These are phyloP conservation scores for Peribatodes rhomboidaria DNA, from an alignment of 2,888 invertebrate species.

Conservation along the genomic window DNA sequence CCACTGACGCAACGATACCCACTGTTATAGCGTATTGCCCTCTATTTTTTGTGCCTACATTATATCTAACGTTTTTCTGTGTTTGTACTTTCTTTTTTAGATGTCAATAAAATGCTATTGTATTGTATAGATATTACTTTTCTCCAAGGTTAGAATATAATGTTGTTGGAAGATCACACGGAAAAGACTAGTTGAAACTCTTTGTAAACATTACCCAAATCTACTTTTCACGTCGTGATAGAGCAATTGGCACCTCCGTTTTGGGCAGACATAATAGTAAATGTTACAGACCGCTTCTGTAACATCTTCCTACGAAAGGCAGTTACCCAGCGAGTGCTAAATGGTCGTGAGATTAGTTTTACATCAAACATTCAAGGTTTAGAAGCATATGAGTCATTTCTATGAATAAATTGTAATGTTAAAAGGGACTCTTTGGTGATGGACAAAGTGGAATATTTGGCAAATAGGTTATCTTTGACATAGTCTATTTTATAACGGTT, in stretches of 20 bases:
- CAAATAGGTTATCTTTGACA: too few relatives aligned
- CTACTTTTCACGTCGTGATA: slow-evolving; percentile 28
- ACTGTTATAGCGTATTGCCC: too few relatives aligned
- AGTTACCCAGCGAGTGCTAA: slow-evolving; percentile 35
- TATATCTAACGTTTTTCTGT: too few relatives aligned
- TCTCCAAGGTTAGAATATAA: not conserved
- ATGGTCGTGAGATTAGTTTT: slow-evolving; percentile 34
- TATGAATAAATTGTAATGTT: not conserved
- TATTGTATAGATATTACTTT: not conserved
- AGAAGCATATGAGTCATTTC: not conserved
- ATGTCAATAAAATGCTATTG: too few relatives aligned
- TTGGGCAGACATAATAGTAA: slow-evolving; percentile 17
- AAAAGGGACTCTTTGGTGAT: too few relatives aligned
- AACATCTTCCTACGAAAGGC: slow-evolving; percentile 39
- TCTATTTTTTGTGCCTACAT: too few relatives aligned
- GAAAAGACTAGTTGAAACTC: not conserved
- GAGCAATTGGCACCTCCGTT: slow-evolving; percentile 28
- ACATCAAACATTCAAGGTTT: slow-evolving; percentile 23
- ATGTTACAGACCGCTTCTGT: slow-evolving; percentile 17
- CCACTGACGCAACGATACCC: too few relatives aligned
- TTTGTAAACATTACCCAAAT: slow-evolving; percentile 14
- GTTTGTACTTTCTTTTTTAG: too few relatives aligned
- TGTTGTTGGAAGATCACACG: not conserved
- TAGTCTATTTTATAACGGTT: too few relatives aligned
- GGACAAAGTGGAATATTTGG: too few relatives aligned